Evolutionary conservation across 2,797 vertebrate genomes (phyloP), one percentile per base, ranked within the genome.

Genomic region (Aldrovandia affinis): DNA sequence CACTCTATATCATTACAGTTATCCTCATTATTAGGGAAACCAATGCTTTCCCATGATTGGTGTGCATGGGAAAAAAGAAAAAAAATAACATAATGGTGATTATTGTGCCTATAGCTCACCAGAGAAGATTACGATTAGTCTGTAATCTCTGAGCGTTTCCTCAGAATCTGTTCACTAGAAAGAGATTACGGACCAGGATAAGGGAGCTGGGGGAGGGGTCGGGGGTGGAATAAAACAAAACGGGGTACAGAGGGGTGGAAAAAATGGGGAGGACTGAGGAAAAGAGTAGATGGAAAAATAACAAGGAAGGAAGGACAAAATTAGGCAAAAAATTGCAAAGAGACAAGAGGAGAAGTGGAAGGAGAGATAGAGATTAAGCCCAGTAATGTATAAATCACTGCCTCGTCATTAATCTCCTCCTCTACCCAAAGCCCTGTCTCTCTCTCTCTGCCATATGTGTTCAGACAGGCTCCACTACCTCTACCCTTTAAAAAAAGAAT

Each of bases 31-130:
- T 18, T 44, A 44, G 20, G 30, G 80, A 33, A n/a, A 54, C 68
- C 68, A 70, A 36, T 6, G 68, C 68, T 79, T 55, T 52, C 22
- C 44, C 30, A 55, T 1, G 36, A 59, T 25, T 42, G 36, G 78
- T 54, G 47, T 20, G 50, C 44, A 80, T 65, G n/a, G n/a, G n/a
- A n/a, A n/a, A n/a, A n/a, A n/a, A n/a, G n/a, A 14, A 84, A 86
- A 59, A 81, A 50, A 8, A 14, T 86, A 86, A 84, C 7, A 44
- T 83, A 83, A 85, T 89, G 88, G 90, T 75, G 83, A 83, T 88
- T 90, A 63, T 87, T 89, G 86, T 90, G 90, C 92, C 86, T 89
- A 78, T 88, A 85, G 92, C 92, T 92, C 91, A 93, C 87, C 89
- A 91, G 88, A 89, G 88, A 89, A 90, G 89, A 92, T 93, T 91